phyloP scores from a whole-genome alignment of 2,113 vertebrate genomes.

The Sinocyclocheilus anophthalmus region DNA sequence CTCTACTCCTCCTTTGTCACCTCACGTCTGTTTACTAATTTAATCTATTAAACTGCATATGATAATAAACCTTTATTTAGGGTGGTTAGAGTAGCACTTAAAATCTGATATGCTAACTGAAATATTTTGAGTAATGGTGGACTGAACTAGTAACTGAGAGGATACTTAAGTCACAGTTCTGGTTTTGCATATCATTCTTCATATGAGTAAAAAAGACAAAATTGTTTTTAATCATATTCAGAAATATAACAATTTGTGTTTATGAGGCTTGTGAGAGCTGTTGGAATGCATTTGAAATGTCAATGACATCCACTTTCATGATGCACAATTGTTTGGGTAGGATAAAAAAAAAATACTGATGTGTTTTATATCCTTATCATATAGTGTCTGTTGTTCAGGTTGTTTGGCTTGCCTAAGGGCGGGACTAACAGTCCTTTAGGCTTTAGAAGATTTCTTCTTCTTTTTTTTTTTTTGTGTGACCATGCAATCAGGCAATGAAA shows the following conservation, averaged over 20 bases:
- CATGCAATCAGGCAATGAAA: not conserved
- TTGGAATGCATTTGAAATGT: not conserved
- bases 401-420: not conserved
- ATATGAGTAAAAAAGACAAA: not conserved
- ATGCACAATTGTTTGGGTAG: not conserved
- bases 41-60: not conserved
- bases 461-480: not conserved
- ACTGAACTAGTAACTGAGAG: too few relatives aligned
- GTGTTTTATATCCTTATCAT: not conserved
- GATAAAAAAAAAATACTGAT: not conserved
- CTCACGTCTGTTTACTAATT: not conserved
- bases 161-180: too few relatives aligned
- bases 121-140: too few relatives aligned
- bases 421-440: too few relatives aligned
- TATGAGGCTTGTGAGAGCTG: not conserved
- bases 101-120: too few relatives aligned
- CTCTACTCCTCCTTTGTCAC: too few relatives aligned
- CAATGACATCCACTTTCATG: too few relatives aligned
- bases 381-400: not conserved
- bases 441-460: too few relatives aligned
- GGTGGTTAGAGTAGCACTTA: too few relatives aligned
- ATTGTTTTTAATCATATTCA: not conserved
- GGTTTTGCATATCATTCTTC: too few relatives aligned
- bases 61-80: too few relatives aligned
- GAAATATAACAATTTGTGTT: not conserved